Base-by-base conservation (phyloP, 2,888 invertebrate species). In the Odontothrips loti region DNA sequence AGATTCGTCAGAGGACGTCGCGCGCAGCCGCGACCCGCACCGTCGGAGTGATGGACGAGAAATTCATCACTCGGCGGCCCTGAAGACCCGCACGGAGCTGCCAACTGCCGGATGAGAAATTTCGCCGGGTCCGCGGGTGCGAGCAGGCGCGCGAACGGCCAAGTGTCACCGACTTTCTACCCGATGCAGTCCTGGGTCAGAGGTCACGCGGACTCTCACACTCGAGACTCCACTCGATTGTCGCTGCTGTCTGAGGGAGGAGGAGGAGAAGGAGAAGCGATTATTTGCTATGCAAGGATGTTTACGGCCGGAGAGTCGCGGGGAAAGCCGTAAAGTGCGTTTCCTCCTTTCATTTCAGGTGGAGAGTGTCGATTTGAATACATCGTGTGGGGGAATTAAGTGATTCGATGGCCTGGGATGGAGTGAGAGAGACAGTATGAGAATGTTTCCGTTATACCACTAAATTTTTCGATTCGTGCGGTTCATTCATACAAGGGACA, bases 211-310 rank as follows among this genome's bases (percentile, higher is more conserved):
- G 20, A n/a, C n/a, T n/a, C n/a, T n/a, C n/a, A n/a, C n/a, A n/a
- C n/a, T 15, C 58, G 58, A 11, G 15, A 15, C 6, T 58, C 58
- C 20, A 58, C 20, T 20, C 58, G 17, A 20, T 15, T 27, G 23
- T 23, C 68, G 68, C 68, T 3, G 12, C 27, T 23, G 68, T 68
- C 51, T 51, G 58, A 17, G 15, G 58, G 6, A 17, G 58, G 6
- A 17, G 58, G n/a, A 17, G 17, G 6, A 6, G 58, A n/a, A 2
- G 17, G 10, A n/a, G 58, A 58, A 58, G 68, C 68, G 68, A 27
- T 27, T 75, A 27, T 75, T 75, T 75, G 68, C 23, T 27, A 75
- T 75, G 68, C 68, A 75, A 75, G 27, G 10, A 75, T 75, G 68
- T 75, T 75, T 75, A 75, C 1, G 68, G 9, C 27, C n/a, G 23